Evolutionary conservation across 2,797 vertebrate genomes (phyloP), one percentile per base, ranked within the genome.

Genomic region (Prionace glauca): DNA sequence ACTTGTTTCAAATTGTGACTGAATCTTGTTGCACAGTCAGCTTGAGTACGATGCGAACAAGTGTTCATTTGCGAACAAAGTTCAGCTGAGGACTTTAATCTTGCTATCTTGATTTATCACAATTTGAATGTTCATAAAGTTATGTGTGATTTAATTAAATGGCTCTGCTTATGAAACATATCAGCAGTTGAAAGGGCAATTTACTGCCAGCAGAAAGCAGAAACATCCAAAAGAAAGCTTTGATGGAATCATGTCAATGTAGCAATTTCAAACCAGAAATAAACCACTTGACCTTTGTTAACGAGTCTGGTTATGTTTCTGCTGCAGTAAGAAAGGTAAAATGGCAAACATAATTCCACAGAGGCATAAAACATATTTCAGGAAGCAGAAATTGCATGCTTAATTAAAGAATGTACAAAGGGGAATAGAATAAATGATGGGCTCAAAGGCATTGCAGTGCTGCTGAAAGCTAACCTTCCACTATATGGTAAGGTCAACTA

Each of bases 201-300:
- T 65, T 91, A 29, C 26, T 91, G 88, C 60, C 81, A 65, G 18
- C 7, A 32, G 60, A 11, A 65, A 12, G 50, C 60, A 12, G 60
- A 90, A 56, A 20, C 56, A 18, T 90, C 22, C 56, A 14, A 88
- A 60, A 22, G 10, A 60, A 87, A 90, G 24, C 87, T 60, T 90
- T 90, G 87, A 90, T 90, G 16, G 29, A 90, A 56, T 90, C 86
- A 88, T 60, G 50, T 26, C 1, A 88, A 88, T 50, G 11, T 12
- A 90, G 29, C 56, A 90, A 50, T 90, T 56, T 90, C 56, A 90
- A 56, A 90, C 87, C 50, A 56, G 56, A 90, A 90, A 90, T 62
- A 29, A 36, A 14, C 0, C 88, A 91, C 88, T 91, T 91, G 56
- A 91, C 88, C 88, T 91, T 91, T 91, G 60, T 91, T 65, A 91